Percentiles rank a stretch among this genome's conserved stretches.
Conservation (phyloP, 2,888 invertebrate genomes). For the Lithophane leautieri region DNA sequence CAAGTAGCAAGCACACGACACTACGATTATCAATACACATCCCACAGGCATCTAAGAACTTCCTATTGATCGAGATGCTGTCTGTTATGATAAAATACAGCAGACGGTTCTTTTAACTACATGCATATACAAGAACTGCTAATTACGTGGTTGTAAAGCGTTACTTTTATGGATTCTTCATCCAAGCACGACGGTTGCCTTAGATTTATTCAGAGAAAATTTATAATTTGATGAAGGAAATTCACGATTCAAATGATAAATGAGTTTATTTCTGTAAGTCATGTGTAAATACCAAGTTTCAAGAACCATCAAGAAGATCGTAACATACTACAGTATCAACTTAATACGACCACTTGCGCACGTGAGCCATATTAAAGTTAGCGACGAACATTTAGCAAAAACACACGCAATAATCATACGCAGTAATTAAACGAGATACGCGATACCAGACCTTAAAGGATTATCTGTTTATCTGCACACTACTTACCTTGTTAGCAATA, state of each 20-base stretch:
- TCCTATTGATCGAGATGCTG: conserved; percentile 32
- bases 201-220: conserved; percentile 36
- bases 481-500: conserved; percentile 55
- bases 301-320: conserved; percentile 1
- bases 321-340: conserved; percentile 24
- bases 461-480: conserved; percentile 53
- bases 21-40: conserved; percentile 5
- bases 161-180: conserved; percentile 26
- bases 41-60: conserved; percentile 23
- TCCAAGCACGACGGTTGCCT: conserved; percentile 18
- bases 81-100: conserved; percentile 20
- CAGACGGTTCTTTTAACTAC: neutral
- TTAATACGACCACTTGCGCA: conserved; percentile 12
- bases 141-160: conserved; percentile 20
- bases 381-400: conserved; percentile 39
- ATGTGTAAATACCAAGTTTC: conserved; percentile 18
- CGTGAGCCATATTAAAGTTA: conserved; percentile 33
- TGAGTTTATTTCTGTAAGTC: no score
- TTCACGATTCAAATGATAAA: neutral
- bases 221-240: neutral
- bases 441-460: conserved; percentile 44
- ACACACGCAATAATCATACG: conserved; percentile 62
- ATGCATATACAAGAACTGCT: conserved; percentile 5
- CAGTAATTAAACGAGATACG: conserved; percentile 58
- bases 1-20: conserved; percentile 6